Conservation (phyloP, 2,113 vertebrate genomes). For the Hypomesus transpacificus region DNA sequence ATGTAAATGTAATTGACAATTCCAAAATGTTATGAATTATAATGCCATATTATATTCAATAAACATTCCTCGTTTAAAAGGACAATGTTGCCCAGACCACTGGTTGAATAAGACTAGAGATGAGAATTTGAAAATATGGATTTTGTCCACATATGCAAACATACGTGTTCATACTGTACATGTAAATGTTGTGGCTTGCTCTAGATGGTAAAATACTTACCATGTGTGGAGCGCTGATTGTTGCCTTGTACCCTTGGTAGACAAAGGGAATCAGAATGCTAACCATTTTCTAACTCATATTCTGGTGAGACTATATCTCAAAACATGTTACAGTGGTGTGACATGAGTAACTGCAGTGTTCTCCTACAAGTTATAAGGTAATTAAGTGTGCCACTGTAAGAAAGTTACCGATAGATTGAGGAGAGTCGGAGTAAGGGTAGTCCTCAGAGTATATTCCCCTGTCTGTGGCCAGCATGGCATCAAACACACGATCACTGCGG, state of each 20-base stretch:
- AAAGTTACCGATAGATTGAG: constrained; percentile 82
- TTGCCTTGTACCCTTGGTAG: constrained; percentile 82
- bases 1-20: neutral
- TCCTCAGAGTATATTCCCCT: constrained; percentile 80
- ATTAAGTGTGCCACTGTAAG: neutral
- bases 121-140: neutral
- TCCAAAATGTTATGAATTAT: neutral
- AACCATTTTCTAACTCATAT: neutral
- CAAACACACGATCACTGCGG: constrained; percentile 76
- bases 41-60: neutral
- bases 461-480: constrained; percentile 82
- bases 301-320: neutral
- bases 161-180: neutral
- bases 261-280: constrained; percentile 20
- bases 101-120: no score
- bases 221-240: constrained; percentile 91
- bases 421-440: constrained; percentile 85
- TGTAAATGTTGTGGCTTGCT: neutral
- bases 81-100: no score
- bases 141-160: neutral
- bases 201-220: constrained; percentile 63
- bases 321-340: no score
- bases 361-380: no score
- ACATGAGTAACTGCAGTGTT: neutral
- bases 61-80: neutral